Evolutionary conservation across 2,113 vertebrate species (phyloP), one percentile per base, ranked within the genome.

Genomic region (Hylia prasina): DNA sequence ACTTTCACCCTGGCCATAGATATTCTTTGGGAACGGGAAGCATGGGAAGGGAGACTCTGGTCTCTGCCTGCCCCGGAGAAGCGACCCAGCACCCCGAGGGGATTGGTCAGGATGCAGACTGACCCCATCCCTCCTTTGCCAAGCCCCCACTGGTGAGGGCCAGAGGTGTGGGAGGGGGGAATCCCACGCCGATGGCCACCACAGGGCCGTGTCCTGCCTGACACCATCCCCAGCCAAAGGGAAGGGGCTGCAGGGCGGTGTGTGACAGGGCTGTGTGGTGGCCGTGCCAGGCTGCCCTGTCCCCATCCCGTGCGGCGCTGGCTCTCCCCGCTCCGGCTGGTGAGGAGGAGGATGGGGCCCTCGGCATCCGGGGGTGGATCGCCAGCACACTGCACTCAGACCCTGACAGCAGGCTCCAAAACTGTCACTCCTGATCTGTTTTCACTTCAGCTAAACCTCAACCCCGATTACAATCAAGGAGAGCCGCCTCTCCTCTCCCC

Each of bases 371-470:
- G 87, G 68, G 90, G 82, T 75, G 85, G 93, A 95, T 96, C 0
- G 90, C 68, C 2, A 6, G 87, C 1, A 12, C 5, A 23, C 87
- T 10, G 8, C 0, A 2, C 88, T 96, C 96, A 89, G 89, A 83
- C 88, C 94, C 96, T 92, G 90, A 97, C 97, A 98, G 96, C 94
- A 82, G 95, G 89, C 96, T 97, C 96, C 89, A 97, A 98, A 98
- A 94, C 98, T 98, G 98, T 98, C 98, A 98, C 93, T 94, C 97
- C 89, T 13, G 30, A 98, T 99, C 97, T 94, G 89, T 96, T 98
- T 97, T 97, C 90, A 96, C 96, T 97, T 97, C 87, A 96, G 95
- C 95, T 95, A 98, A 94, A 97, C 96, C 96, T 98, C 98, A 98
- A 23, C 92, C 97, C 83, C 42, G 95, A 98, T 98, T 98, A 97